phyloP scores from a whole-genome alignment of 2,797 vertebrate species.

The Sardinella longiceps region DNA sequence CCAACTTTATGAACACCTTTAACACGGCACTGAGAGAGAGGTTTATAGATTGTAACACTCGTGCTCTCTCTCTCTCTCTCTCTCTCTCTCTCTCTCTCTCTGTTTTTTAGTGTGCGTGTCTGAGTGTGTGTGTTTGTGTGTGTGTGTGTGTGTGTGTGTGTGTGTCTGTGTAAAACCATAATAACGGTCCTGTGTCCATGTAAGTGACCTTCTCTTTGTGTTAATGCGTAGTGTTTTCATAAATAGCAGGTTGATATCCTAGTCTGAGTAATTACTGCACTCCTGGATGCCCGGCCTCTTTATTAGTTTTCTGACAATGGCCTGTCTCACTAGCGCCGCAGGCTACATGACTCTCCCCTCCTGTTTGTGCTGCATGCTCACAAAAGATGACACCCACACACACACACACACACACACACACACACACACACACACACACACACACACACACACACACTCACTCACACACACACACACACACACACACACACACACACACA shows the following conservation, averaged over 20 bases:
- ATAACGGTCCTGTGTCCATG: slow-evolving; percentile 57
- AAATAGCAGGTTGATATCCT: slow-evolving; percentile 71
- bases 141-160: slow-evolving; percentile 11
- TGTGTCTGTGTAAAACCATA: slow-evolving; percentile 61
- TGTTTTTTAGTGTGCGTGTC: slow-evolving; percentile 51
- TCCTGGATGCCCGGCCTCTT: slow-evolving; percentile 65
- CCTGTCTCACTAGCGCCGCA: slow-evolving; percentile 44
- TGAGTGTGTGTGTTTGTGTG: neutral
- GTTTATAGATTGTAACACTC: too few relatives aligned
- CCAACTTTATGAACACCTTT: too few relatives aligned
- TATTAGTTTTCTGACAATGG: slow-evolving; percentile 76
- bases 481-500: too few relatives aligned
- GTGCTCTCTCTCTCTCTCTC: slow-evolving; percentile 16
- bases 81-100: neutral
- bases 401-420: too few relatives aligned
- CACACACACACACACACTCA: neutral
- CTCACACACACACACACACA: too few relatives aligned
- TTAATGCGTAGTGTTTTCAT: slow-evolving; percentile 68
- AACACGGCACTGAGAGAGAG: neutral
- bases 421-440: neutral
- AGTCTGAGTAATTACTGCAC: slow-evolving; percentile 73
- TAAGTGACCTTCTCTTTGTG: slow-evolving; percentile 73
- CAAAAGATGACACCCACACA: neutral
- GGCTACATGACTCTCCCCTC: slow-evolving; percentile 35
- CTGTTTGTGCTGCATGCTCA: slow-evolving; percentile 24